Percentiles rank a stretch among this genome's conserved stretches.
These are phyloP conservation scores for Spisula subtruncata DNA, from an alignment of 2,888 invertebrate genomes.

Conservation along the genomic window DNA sequence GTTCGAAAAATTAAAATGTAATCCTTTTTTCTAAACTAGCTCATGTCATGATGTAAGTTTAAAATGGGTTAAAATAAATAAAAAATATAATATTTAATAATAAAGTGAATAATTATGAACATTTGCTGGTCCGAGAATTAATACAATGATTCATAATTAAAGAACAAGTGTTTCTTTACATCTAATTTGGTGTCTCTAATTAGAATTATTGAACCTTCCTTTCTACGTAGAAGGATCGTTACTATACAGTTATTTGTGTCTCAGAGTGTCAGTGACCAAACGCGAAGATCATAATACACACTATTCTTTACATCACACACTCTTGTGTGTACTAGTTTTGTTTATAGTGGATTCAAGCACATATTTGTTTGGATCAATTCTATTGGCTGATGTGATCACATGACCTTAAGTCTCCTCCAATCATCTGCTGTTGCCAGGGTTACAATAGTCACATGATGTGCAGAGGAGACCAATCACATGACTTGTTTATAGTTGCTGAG, in stretches of 20 bases:
- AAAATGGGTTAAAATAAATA: no score
- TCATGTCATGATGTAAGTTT: no score
- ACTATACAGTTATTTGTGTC: background rate
- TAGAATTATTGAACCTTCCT: background rate
- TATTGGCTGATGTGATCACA: background rate
- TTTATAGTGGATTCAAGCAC: background rate
- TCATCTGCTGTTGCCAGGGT: background rate
- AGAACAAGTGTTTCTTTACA: background rate
- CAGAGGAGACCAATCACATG: background rate
- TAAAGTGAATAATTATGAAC: no score
- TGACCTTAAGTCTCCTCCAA: background rate
- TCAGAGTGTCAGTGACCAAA: background rate
- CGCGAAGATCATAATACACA: background rate
- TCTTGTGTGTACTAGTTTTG: background rate
- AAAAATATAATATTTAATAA: no score
- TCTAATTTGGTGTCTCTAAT: background rate
- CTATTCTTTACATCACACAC: background rate
- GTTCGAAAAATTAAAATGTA: no score
- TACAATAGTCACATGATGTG: background rate
- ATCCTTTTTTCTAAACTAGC: no score
- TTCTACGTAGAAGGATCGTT: background rate
- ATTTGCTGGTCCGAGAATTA: no score
- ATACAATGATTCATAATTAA: background rate
- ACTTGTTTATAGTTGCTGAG: background rate
- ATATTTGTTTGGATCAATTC: background rate